Base-by-base conservation (phyloP, 2,797 vertebrate species). In the Tangara arthus region DNA sequence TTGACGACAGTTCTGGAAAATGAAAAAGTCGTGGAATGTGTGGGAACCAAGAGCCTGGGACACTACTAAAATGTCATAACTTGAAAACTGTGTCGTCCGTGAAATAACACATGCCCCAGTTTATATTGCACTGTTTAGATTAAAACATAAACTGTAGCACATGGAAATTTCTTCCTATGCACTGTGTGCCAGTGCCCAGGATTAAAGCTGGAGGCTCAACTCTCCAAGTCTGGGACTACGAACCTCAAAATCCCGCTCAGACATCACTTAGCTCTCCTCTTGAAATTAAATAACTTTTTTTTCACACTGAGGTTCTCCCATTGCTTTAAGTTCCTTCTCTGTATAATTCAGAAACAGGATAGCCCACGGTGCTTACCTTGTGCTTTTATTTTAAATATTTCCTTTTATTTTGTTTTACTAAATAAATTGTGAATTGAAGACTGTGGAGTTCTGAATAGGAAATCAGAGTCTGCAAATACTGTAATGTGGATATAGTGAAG, bases 91-190 rank as follows among this genome's bases (percentile, higher is more conserved):
- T 96, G 93, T 94, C 95, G 94, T 96, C 90, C 1, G 0, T 97
- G 94, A 97, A 97, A 95, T 92, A 95, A 89, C 87, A 87, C 94
- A 95, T 82, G 42, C 83, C 57, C 60, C 53, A 60, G 90, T 93
- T 95, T 93, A 93, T 87, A 90, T 89, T 95, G 71, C 83, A 87
- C 64, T 95, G 92, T 96, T 97, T 95, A 93, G 83, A 89, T 92
- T 94, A 92, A 57, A 85, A 68, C 57, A 85, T 94, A 96, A 97
- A 95, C 93, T 92, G 88, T 61, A 96, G 92, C 75, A 95, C 90
- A 92, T 87, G 90, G 92, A 95, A 95, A 95, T 73, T 87, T 95
- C 93, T 94, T 87, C 49, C 32, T 57, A 55, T 23, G 21, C 53
- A 55, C 30, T 32, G 4, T 47, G 61, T 91, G 70, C 69, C 85